Evolutionary conservation across 2,888 invertebrate genomes (phyloP), one percentile per base, ranked within the genome.

Genomic region (Eretmocerus hayati): DNA sequence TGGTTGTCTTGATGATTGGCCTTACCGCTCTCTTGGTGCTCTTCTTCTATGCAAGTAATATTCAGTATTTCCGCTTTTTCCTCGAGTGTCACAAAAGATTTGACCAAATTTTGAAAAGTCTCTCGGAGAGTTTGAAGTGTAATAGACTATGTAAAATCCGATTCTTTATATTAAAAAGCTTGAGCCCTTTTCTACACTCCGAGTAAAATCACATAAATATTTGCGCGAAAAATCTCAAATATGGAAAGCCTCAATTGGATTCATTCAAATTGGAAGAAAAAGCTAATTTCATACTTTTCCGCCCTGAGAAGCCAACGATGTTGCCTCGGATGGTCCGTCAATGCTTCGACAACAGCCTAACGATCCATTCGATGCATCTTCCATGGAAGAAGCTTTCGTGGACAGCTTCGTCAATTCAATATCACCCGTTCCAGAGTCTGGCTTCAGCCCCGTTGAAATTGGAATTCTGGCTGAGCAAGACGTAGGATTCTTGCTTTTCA

Each of bases 401-500:
- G 53, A 58, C 5, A 54, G 43, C 20, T 45, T 57, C 6, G 13
- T 55, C 5, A 59, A 50, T 48, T 57, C 58, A 11, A 13, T 53
- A 13, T 20, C 46, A 22, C 23, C 32, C 19, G 18, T 41, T 26
- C 33, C 43, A 33, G 54, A 55, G 3, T 54, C 54, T 48, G 20
- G 39, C n/a, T 26, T 31, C n/a, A 48, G 44, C n/a, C 16, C 44
- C 6, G 1, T 50, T 0, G 38, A 50, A 22, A 33, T 47, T 6
- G 23, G 38, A 8, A 30, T 46, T 13, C 26, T 51, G 9, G 47
- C 58, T 1, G 60, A 61, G 2, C 46, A 48, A 2, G 59, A 60
- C 20, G 47, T 66, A 4, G 54, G 48, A 13, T 63, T 67, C 48
- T 53, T 59, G 47, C 55, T 69, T 5, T 67, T 58, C 48, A 65